phyloP scores from a whole-genome alignment of 2,888 invertebrate genomes.

The Eupsilia transversa region DNA sequence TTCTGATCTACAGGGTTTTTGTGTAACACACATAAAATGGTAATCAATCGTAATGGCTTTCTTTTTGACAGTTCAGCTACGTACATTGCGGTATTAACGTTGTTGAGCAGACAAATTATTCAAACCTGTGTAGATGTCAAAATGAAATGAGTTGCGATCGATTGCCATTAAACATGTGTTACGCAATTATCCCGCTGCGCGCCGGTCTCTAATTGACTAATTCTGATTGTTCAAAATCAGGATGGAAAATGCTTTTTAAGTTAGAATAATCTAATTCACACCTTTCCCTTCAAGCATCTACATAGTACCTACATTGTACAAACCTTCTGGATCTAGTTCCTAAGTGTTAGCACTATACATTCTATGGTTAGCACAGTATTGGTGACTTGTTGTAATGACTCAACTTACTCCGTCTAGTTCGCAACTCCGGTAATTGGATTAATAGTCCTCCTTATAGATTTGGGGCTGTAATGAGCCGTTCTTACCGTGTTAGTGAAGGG shows the following conservation, averaged over 20 bases:
- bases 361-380: slow-evolving; percentile 1
- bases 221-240: background rate
- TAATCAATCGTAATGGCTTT: too few species aligned
- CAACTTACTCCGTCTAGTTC: slow-evolving; percentile 46
- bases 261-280: background rate
- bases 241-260: background rate
- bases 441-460: slow-evolving; percentile 46
- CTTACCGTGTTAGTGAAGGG: slow-evolving; percentile 8
- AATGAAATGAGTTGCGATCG: background rate
- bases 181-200: background rate
- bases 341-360: too few species aligned
- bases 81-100: too few species aligned
- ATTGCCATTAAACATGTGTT: background rate
- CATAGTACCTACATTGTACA: background rate
- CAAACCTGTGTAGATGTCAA: background rate
- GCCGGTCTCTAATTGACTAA: background rate
- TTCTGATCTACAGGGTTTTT: too few species aligned
- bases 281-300: background rate
- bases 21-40: too few species aligned
- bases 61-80: too few species aligned
- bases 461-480: slow-evolving; percentile 37
- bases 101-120: too few species aligned
- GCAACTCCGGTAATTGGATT: slow-evolving; percentile 60
- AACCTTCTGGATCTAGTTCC: background rate
- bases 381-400: slow-evolving; percentile 41